Conservation (phyloP, 2,113 vertebrate genomes). For the Misgurnus anguillicaudatus region DNA sequence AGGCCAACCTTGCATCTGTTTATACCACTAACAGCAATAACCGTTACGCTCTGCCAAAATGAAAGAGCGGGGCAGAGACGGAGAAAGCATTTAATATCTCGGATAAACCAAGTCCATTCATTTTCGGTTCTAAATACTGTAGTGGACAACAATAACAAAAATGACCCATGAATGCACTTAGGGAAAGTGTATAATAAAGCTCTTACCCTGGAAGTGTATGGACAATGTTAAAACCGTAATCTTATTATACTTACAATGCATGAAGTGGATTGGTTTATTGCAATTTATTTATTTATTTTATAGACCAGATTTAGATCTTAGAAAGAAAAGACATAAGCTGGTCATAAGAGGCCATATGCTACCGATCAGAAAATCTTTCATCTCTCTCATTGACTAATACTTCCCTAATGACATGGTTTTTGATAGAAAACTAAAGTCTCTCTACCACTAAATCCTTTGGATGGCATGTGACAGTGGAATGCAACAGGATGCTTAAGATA, state of each 20-base stretch:
- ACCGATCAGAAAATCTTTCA: conserved; percentile 68
- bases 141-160: conserved; percentile 38
- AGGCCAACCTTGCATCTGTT: conserved; percentile 22
- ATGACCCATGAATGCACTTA: conserved; percentile 40
- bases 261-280: conserved; percentile 66
- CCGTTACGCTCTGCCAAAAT: not conserved
- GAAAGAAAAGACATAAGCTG: conserved; percentile 71
- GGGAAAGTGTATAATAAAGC: conserved; percentile 48
- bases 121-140: conserved; percentile 17
- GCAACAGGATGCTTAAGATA: conserved; percentile 41
- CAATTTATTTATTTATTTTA: conserved; percentile 52
- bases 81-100: conserved; percentile 12
- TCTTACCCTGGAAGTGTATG: conserved; percentile 46
- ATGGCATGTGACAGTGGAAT: conserved; percentile 34
- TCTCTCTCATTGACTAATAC: conserved; percentile 57
- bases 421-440: conserved; percentile 48
- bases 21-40: conserved; percentile 18
- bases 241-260: conserved; percentile 71
- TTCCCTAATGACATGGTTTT: conserved; percentile 56
- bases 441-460: conserved; percentile 54
- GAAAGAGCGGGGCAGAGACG: conserved; percentile 1
- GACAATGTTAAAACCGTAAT: conserved; percentile 68
- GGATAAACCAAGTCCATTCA: conserved; percentile 7
- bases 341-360: conserved; percentile 75
- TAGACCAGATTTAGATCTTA: conserved; percentile 73